Conservation (phyloP, 2,797 vertebrate genomes). For the Xenops minutus region DNA sequence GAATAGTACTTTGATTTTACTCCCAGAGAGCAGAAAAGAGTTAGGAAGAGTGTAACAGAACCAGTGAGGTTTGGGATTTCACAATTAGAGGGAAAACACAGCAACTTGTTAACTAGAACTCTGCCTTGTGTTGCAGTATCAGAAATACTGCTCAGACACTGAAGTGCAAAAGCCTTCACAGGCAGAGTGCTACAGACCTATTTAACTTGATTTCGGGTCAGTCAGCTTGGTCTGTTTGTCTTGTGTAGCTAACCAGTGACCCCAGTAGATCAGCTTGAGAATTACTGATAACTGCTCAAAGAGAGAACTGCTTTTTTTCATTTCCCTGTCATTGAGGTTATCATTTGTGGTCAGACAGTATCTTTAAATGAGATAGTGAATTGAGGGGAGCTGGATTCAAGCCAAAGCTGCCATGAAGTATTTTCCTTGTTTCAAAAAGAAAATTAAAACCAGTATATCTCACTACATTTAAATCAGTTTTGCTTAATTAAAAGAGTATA, state of each 20-base stretch:
- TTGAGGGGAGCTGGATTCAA: background rate
- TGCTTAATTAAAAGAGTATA: background rate
- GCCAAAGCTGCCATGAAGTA: background rate
- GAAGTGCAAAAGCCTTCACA: background rate
- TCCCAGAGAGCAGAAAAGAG: background rate
- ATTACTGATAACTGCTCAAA: background rate
- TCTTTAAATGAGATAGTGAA: background rate
- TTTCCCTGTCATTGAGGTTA: background rate
- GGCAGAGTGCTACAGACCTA: background rate
- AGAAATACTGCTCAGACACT: background rate
- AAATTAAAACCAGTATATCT: background rate
- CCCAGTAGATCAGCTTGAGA: background rate
- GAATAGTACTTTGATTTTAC: background rate
- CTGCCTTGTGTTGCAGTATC: background rate
- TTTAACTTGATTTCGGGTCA: background rate
- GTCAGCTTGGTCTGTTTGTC: background rate
- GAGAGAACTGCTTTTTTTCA: background rate
- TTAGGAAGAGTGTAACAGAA: background rate
- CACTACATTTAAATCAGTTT: background rate
- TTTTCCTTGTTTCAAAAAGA: background rate
- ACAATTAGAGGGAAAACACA: background rate
- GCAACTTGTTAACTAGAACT: background rate
- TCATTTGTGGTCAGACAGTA: background rate
- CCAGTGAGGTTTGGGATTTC: background rate
- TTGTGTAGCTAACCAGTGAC: conserved; percentile 17